phyloP scores from a whole-genome alignment of 2,113 vertebrate genomes.

The Uria lomvia region DNA sequence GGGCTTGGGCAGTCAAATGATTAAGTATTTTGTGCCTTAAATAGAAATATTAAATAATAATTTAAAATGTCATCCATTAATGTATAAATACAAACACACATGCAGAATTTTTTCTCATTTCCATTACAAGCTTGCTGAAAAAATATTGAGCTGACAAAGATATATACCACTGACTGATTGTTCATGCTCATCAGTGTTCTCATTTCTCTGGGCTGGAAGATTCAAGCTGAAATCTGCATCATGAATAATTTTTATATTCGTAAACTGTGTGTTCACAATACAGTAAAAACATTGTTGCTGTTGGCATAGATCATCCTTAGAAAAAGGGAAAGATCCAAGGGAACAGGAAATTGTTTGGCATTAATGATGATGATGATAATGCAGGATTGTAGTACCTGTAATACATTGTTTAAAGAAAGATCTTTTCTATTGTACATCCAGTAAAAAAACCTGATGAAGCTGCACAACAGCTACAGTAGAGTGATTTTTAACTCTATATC shows the following conservation, averaged over 20 bases:
- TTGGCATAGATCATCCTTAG: background rate
- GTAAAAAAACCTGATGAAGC: background rate
- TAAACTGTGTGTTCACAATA: background rate
- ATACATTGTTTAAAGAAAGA: background rate
- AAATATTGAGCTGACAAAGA: background rate
- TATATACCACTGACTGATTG: background rate
- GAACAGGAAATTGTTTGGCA: background rate
- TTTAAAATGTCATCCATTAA: background rate
- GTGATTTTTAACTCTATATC: background rate
- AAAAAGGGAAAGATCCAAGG: background rate
- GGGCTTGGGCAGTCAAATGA: background rate
- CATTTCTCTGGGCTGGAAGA: background rate
- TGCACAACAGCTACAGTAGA: background rate
- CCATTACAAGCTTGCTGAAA: background rate
- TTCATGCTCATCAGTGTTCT: background rate
- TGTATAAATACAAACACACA: background rate
- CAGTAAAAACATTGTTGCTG: background rate
- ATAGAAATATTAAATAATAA: conserved; percentile 4
- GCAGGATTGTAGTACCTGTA: background rate
- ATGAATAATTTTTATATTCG: background rate
- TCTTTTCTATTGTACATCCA: background rate
- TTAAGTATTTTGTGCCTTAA: background rate
- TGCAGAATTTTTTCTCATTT: background rate
- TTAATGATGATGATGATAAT: background rate
- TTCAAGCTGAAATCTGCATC: background rate